These are phyloP conservation scores for Pristis pectinata DNA, from an alignment of 2,797 vertebrate species.

Conservation along the genomic window DNA sequence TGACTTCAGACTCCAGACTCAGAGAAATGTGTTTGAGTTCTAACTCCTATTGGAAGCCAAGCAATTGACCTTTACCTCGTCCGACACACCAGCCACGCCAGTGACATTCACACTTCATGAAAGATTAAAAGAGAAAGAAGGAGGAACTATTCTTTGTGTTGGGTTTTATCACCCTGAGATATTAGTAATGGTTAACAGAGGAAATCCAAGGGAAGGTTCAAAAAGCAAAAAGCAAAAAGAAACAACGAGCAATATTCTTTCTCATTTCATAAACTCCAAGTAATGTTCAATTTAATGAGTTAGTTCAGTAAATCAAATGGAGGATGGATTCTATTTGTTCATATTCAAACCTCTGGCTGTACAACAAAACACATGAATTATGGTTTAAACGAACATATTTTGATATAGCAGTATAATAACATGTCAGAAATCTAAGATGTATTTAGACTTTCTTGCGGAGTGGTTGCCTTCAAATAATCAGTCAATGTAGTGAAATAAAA, in stretches of 20 bases:
- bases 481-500: constrained; percentile 22
- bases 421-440: constrained; percentile 30
- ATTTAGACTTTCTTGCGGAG: constrained; percentile 18
- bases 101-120: too few relatives aligned
- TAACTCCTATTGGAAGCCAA: too few relatives aligned
- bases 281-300: not conserved
- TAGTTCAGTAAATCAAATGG: not conserved
- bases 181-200: not conserved
- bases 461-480: not conserved
- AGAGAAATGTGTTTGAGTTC: too few relatives aligned
- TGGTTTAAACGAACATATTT: constrained; percentile 7
- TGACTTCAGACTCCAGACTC: too few relatives aligned
- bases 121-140: too few relatives aligned
- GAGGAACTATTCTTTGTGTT: not conserved
- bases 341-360: constrained; percentile 4
- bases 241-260: not conserved
- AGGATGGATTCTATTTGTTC: constrained; percentile 25
- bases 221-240: not conserved
- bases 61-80: too few relatives aligned
- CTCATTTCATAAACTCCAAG: not conserved
- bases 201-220: not conserved
- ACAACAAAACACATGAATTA: constrained; percentile 25
- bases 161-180: not conserved
- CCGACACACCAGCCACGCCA: too few relatives aligned
- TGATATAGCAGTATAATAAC: constrained; percentile 22